Conservation (phyloP, 2,888 invertebrate genomes). For the Conistra vaccinii region DNA sequence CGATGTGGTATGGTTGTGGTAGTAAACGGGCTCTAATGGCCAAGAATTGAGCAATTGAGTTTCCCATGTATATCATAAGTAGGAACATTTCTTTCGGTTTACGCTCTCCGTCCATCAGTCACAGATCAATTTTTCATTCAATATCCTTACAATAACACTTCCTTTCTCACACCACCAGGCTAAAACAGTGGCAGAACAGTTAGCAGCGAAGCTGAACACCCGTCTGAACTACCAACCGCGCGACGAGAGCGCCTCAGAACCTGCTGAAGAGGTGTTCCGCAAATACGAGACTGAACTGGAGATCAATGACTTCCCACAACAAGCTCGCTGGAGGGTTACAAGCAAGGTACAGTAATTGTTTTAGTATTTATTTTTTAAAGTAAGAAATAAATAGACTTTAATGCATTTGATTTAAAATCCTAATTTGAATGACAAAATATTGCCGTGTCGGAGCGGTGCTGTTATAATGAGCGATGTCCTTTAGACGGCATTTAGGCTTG, state of each 20-base stretch:
- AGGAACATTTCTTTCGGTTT: background rate
- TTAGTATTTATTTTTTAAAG: background rate
- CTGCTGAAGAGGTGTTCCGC: conserved; percentile 94
- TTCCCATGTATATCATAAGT: background rate
- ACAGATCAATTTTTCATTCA: background rate
- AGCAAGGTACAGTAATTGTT: conserved; percentile 92
- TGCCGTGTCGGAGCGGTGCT: no score
- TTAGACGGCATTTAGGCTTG: no score
- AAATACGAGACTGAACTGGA: conserved; percentile 99
- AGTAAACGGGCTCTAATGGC: background rate
- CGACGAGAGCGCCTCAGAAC: conserved; percentile 91
- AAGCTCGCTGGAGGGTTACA: conserved; percentile 99
- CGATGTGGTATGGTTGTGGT: no score
- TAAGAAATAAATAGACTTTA: no score
- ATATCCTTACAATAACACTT: background rate
- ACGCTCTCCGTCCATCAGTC: background rate
- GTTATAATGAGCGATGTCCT: no score
- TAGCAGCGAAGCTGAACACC: conserved; percentile 99
- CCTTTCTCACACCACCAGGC: conserved; percentile 86
- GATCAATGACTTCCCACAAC: conserved; percentile 99
- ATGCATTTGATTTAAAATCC: no score
- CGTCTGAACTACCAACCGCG: conserved; percentile 99
- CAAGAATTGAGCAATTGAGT: background rate
- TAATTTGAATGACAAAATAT: no score
- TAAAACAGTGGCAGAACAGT: conserved; percentile 98